Base-by-base conservation (phyloP, 2,888 invertebrate genomes). In the Leptopilina syphax region DNA sequence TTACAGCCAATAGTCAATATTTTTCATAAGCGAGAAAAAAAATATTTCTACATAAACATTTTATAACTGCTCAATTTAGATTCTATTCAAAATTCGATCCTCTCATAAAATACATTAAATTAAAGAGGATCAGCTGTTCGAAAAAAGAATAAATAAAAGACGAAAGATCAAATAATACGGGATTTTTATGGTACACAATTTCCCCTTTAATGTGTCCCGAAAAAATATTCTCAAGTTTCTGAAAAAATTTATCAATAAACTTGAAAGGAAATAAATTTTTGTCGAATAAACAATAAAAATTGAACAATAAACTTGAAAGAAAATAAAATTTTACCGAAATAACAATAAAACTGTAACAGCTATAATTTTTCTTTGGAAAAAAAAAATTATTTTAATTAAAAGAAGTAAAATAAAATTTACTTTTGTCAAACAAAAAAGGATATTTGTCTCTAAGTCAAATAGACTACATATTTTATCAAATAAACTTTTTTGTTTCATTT, bases 161-260 rank as follows among this genome's bases (percentile, higher is more conserved):
- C 34, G 34, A 73, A 73, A 54, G 13, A 1, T 27, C 4, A 13
- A 70, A 54, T 8, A 34, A 10, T 41, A 41, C 57, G 41, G 18
- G 73, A 73, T 34, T 57, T 57, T 57, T 57, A 73, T 60, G n/a
- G 13, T 0, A 27, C n/a, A 73, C 34, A 73, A 27, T 34, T n/a
- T 54, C 3, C 27, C 4, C 13, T 1, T n/a, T 2, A n/a, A n/a
- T 60, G n/a, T 73, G 27, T 57, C 50, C 27, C 24, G n/a, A 27
- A 9, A 44, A 44, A 50, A 50, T 9, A 10, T 50, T 50, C 34
- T 34, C 4, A 73, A 5, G 2, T 34, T 41, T 57, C 4, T 0
- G 34, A 41, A n/a, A 41, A 41, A 57, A 73, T 57, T 34, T 57
- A 73, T 9, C 2, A 57, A 18, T 4, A 73, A 34, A 34, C 0